These are phyloP conservation scores for Panulirus ornatus DNA, from an alignment of 1,140 invertebrate species.

Conservation along the genomic window DNA sequence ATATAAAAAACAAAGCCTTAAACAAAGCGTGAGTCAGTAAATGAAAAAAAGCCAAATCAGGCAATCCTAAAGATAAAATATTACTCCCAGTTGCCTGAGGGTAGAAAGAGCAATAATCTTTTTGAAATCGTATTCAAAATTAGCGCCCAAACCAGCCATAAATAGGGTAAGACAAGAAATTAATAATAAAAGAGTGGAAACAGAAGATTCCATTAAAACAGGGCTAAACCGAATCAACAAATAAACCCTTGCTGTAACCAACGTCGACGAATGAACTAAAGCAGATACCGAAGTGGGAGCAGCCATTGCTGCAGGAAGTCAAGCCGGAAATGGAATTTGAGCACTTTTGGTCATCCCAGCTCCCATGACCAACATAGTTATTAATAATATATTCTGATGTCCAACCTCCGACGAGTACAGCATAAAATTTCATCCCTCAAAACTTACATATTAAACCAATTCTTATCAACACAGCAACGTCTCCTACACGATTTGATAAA, in stretches of 20 bases:
- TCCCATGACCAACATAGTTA: conserved; percentile 77
- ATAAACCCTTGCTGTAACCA: conserved; percentile 86
- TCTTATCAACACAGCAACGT: conserved; percentile 30
- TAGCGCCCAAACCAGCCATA: conserved; percentile 36
- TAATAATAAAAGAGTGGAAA: conserved; percentile 9
- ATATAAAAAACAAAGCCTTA: conserved; percentile 43
- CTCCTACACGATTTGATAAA: conserved; percentile 10
- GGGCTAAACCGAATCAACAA: conserved; percentile 82
- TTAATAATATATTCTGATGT: not conserved
- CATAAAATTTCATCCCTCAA: conserved; percentile 29
- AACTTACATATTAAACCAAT: not conserved
- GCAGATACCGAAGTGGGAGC: conserved; percentile 85
- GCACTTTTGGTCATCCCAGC: conserved; percentile 85
- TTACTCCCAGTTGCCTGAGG: conserved; percentile 62
- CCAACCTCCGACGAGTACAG: not conserved
- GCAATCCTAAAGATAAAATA: not conserved
- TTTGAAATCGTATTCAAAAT: conserved; percentile 63
- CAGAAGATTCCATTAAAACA: not conserved
- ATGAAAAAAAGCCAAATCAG: conserved; percentile 47
- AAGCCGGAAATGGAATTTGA: conserved; percentile 86
- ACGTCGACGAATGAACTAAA: conserved; percentile 87
- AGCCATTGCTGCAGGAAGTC: too few species aligned
- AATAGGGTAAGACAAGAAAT: conserved; percentile 53
- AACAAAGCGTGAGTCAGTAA: conserved; percentile 30
- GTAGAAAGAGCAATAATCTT: conserved; percentile 69